Evolutionary conservation across 2,888 invertebrate genomes (phyloP), one percentile per base, ranked within the genome.

Genomic region (Eledona agricola): DNA sequence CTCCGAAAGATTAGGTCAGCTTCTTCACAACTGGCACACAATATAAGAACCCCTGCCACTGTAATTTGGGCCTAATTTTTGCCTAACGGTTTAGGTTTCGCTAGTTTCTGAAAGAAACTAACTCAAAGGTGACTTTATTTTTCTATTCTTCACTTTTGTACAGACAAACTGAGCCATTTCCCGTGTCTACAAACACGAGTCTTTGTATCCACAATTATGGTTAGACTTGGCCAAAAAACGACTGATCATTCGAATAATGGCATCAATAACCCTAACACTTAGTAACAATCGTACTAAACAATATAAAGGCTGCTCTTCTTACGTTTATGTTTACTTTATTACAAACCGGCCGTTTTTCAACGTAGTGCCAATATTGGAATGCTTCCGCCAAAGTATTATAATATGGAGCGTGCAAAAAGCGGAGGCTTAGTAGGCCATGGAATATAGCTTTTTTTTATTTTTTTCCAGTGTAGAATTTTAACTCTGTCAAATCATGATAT

Each of bases 21-120:
- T 78, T 43, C 60, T 79, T 63, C 76, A 75, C 47, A 74, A 77
- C 61, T 79, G 79, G 79, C 74, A 73, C 57, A 69, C 75, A 31
- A 63, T 73, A 49, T 50, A 19, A 34, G 31, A 6, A 6, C 1
- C 9, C 4, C 38, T 49, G 22, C 22, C 7, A 6, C 17, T 4
- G 11, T 7, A 12, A 7, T 42, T 34, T 45, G 26, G 45, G 45
- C 45, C 49, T 49, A 49, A 49, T 50, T 51, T 49, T 26, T 11
- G 31, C 23, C 23, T 26, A 45, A 20, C 12, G 16, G 35, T 26
- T 49, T 35, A 13, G n/a, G 15, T 7, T 42, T 51, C 34, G 4
- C 17, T 42, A 17, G 12, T 7, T 13, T 25, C 25, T 22, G 1
- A 40, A 26, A 23, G 26, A 50, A 25, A 54, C 42, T 50, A 43